Percentiles rank a stretch among this genome's conserved stretches.
Evolutionary conservation across 2,797 vertebrate species (phyloP).

Genomic region (Dermochelys coriacea): DNA sequence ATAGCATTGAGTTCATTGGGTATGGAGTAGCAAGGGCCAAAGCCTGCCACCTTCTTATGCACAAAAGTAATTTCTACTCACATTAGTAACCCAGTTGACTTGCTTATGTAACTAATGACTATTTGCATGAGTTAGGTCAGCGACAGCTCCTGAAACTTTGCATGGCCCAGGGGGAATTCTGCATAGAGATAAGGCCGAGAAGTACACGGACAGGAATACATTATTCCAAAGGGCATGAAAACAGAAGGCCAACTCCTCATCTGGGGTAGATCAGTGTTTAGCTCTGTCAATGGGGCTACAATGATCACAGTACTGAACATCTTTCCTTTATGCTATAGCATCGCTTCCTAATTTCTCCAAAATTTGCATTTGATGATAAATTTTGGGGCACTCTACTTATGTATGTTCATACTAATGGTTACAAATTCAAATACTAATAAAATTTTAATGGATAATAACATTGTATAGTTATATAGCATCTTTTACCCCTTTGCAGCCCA

Average conservation of each 20-base stretch:
- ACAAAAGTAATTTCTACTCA: not conserved
- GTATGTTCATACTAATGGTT: not conserved
- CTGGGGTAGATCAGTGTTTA: not conserved
- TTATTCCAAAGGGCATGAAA: not conserved
- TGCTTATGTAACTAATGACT: not conserved
- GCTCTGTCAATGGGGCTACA: not conserved
- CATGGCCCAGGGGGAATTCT: not conserved
- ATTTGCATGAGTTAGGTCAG: not conserved
- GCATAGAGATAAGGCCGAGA: not conserved
- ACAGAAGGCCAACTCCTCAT: not conserved
- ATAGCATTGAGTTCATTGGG: not conserved
- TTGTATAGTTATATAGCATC: not conserved
- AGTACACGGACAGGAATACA: accelerated
- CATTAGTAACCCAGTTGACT: not conserved
- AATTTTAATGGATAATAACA: not conserved
- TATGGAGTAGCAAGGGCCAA: not conserved
- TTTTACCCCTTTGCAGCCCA: slow-evolving; percentile 11
- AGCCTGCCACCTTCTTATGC: not conserved
- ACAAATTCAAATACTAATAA: not conserved
- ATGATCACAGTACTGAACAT: not conserved
- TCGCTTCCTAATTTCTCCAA: not conserved
- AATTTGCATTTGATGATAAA: not conserved
- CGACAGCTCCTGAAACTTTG: not conserved
- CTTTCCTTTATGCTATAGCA: not conserved
- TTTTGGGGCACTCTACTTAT: not conserved